Conservation (phyloP, 2,797 vertebrate species). For the Coilia nasus region DNA sequence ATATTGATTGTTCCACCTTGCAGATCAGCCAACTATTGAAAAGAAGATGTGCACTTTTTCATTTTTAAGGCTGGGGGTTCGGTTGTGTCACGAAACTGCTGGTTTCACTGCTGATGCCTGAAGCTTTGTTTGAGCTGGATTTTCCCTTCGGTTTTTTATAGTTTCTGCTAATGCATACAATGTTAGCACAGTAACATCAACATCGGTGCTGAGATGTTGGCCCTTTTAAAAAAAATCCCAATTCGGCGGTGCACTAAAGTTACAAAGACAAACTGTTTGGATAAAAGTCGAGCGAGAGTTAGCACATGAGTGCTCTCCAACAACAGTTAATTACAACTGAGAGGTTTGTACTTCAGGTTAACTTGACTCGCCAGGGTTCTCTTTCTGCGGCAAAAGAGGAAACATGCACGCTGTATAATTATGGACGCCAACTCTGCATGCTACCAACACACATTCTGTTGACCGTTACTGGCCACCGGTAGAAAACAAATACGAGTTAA, state of each 20-base stretch:
- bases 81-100: neutral
- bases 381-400: neutral
- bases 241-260: too few relatives aligned
- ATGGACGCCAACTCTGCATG: neutral
- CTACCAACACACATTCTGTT: neutral
- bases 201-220: too few relatives aligned
- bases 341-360: neutral
- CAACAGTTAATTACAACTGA: neutral
- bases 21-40: neutral
- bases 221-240: too few relatives aligned
- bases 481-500: neutral
- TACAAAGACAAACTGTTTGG: too few relatives aligned
- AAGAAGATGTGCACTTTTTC: neutral
- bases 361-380: neutral
- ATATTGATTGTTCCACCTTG: neutral
- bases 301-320: neutral
- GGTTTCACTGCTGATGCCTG: neutral
- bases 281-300: too few relatives aligned
- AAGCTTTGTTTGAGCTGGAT: neutral
- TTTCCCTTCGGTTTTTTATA: neutral
- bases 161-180: too few relatives aligned
- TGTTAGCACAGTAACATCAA: too few relatives aligned
- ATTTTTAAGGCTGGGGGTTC: neutral
- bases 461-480: neutral
- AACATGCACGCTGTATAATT: neutral